Base-by-base conservation (phyloP, 2,797 vertebrate species). In the Cichlasoma orientale region DNA sequence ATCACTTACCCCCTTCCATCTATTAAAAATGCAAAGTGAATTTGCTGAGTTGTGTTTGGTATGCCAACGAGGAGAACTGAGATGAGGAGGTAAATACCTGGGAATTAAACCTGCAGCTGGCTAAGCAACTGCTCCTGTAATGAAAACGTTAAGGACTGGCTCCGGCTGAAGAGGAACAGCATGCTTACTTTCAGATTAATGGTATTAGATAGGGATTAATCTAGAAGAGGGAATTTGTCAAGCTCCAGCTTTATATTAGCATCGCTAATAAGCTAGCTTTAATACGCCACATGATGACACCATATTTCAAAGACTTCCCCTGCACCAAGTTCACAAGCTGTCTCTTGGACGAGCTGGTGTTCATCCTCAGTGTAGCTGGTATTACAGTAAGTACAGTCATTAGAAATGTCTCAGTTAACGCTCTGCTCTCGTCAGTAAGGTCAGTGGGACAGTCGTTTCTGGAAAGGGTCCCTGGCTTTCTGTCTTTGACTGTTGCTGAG, bases 201-300 rank as follows among this genome's bases (percentile, higher is more conserved):
- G 87, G 86, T 72, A 91, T 94, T 93, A 92, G 86, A 86, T 83
- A 7, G 83, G 85, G 88, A 93, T 93, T 92, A 85, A 87, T 93
- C 80, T 66, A 23, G 82, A 91, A 86, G 79, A 90, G 89, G 84
- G 86, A 90, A 92, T 91, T 91, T 91, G 83, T 90, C 82, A 77
- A 88, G 82, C 74, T 82, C 76, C 78, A 78, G 73, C 82, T 85
- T 90, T 41, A 88, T 85, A 85, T 90, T 86, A 88, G 83, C 86
- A 80, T 80, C n/a, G 7, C 79, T 91, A 92, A 92, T 89, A 88
- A 89, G 74, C 75, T 72, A 80, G 79, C 76, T 82, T 82, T 12
- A 79, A 85, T 56, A 13, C 53, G 59, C 55, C 58, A 58, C 68
- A 59, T 73, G 74, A 83, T 82, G 75, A 77, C 70, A 79, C 31